A percentile compares a stretch with the other conserved stretches of the same genome.
Evolutionary conservation across 2,888 invertebrate genomes (phyloP).

Genomic region (Pandemis heparana): DNA sequence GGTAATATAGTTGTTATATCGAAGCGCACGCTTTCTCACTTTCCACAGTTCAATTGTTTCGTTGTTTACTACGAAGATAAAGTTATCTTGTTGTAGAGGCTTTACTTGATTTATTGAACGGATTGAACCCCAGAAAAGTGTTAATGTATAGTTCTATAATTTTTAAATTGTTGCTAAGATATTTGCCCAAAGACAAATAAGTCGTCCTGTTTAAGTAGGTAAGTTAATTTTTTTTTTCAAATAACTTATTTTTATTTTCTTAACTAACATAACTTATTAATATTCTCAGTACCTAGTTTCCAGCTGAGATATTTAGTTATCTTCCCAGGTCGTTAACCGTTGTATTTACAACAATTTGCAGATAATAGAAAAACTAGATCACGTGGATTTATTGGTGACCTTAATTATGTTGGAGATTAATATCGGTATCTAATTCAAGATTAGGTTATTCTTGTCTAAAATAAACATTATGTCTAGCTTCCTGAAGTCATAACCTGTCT

Average conservation of each 20-base stretch:
- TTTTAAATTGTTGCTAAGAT: neutral
- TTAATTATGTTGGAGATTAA: neutral
- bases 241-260: no score
- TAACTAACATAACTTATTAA: no score
- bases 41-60: conserved; percentile 81
- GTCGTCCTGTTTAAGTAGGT: no score
- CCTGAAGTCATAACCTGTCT: no score
- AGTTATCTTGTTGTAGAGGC: conserved; percentile 11
- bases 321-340: no score
- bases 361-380: neutral
- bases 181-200: no score
- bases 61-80: conserved; percentile 43
- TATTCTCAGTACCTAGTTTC: no score
- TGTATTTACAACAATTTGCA: neutral
- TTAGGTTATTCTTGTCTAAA: neutral
- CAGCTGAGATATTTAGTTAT: no score
- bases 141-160: neutral
- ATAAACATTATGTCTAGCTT: no score
- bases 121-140: conserved; percentile 2
- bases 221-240: no score
- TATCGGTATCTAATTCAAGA: no score
- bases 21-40: conserved; percentile 76
- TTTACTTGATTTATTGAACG: conserved; percentile 15
- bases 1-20: conserved; percentile 47
- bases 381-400: neutral